Conservation (phyloP, 2,888 invertebrate species). For the Pristionchus arcanus region DNA sequence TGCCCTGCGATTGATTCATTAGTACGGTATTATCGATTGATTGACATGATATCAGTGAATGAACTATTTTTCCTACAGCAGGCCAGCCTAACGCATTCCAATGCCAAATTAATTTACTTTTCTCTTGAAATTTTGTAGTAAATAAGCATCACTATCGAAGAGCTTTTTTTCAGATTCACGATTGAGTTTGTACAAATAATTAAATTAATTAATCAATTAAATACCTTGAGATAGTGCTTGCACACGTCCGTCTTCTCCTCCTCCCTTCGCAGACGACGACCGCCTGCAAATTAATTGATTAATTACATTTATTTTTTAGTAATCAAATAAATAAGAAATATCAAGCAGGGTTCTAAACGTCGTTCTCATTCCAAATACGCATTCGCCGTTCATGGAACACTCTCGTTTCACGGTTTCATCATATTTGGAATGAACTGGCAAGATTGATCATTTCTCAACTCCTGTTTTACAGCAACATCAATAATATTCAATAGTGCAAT, state of each 20-base stretch:
- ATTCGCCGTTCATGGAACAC: not conserved
- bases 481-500: not conserved
- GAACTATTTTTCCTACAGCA: not conserved
- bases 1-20: not conserved
- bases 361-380: not conserved
- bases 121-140: no score
- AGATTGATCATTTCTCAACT: not conserved
- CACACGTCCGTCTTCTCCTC: conserved; percentile 54
- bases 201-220: not conserved
- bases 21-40: not conserved
- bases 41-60: not conserved
- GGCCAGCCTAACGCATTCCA: not conserved
- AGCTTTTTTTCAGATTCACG: no score
- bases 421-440: not conserved
- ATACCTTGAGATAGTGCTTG: conserved; percentile 51
- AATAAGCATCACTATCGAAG: no score
- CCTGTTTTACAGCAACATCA: not conserved
- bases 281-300: not conserved
- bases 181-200: not conserved
- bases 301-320: not conserved
- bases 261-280: conserved; percentile 37
- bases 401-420: not conserved
- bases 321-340: no score
- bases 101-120: no score
- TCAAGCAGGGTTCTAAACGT: not conserved